Base-by-base conservation (phyloP, 2,888 invertebrate genomes). In the Xylota segnis region DNA sequence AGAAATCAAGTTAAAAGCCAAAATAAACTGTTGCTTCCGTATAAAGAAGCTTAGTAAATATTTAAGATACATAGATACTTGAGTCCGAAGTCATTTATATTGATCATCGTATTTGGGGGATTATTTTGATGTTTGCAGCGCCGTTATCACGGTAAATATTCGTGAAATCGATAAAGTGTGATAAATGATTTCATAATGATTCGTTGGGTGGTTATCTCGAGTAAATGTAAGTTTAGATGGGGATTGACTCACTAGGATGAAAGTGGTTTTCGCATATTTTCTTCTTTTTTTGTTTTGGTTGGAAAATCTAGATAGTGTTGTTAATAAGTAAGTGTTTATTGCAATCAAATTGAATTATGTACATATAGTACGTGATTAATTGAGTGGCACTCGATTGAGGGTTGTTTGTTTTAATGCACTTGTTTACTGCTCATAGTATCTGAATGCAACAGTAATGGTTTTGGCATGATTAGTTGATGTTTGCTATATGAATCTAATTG, bases 71-170 rank as follows among this genome's bases (percentile, higher is more conserved):
- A 40, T 37, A 27, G 14, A n/a, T 27, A 68, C 54, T 68, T 37
- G 5, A 54, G 14, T 1, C 12, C 27, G 5, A 54, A 40, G 27
- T 43, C 40, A 50, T 14, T 43, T 1, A 43, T 43, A 43, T 14
- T 65, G 16, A 65, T 61, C 61, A 43, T 7, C 18, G 59, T 37
- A 12, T 18, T 65, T 43, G 6, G 43, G 32, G 56, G 29, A 47
- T 37, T 45, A 45, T 47, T 43, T 34, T 34, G 47, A 4, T 58
- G 14, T 71, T 59, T 34, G 50, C 58, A 47, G 9, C 47, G 7
- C 45, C 43, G 43, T 45, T 68, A 68, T 58, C 70, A 58, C 58
- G 47, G 70, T 58, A 56, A 71, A 32, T 37, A 71, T 45, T 58
- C 70, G 70, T 58, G 58, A 71, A 58, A 58, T 45, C 56, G 40